Evolutionary conservation across 2,888 invertebrate species (phyloP).

Genomic region (Trissolcus japonicus): DNA sequence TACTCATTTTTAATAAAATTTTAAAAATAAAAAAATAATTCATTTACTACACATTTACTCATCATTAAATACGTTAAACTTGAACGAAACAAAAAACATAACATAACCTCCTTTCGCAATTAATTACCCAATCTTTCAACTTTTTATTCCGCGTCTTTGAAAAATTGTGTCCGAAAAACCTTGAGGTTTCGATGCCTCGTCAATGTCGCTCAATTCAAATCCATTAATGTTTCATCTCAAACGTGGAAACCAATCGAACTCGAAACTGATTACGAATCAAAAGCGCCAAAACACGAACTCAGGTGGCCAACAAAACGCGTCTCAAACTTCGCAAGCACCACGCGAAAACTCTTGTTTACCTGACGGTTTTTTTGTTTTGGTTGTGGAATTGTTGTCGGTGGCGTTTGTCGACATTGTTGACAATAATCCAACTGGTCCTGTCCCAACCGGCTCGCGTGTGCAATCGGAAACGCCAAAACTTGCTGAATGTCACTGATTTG

Average conservation of each 20-base stretch:
- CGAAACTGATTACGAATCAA: not conserved
- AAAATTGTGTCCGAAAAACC: not conserved
- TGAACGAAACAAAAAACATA: too few species aligned
- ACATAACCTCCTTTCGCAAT: too few species aligned
- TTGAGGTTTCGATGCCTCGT: too few species aligned
- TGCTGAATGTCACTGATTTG: not conserved
- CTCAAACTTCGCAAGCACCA: not conserved
- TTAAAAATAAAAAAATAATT: too few species aligned
- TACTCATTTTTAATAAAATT: too few species aligned
- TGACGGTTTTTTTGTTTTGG: slow-evolving; percentile 73
- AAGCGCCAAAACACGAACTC: not conserved
- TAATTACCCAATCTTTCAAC: not conserved
- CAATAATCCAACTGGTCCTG: not conserved
- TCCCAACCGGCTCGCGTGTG: not conserved
- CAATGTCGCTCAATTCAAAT: not conserved
- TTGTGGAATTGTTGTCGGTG: slow-evolving; percentile 65
- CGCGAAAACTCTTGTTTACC: slow-evolving; percentile 62
- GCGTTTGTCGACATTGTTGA: slow-evolving; percentile 49
- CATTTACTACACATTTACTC: too few species aligned
- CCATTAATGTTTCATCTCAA: not conserved
- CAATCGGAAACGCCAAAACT: not conserved
- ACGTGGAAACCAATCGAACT: not conserved
- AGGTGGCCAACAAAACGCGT: not conserved
- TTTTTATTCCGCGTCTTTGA: not conserved
- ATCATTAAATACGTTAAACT: too few species aligned